phyloP scores from a whole-genome alignment of 2,797 vertebrate genomes.

The Balearica regulorum region DNA sequence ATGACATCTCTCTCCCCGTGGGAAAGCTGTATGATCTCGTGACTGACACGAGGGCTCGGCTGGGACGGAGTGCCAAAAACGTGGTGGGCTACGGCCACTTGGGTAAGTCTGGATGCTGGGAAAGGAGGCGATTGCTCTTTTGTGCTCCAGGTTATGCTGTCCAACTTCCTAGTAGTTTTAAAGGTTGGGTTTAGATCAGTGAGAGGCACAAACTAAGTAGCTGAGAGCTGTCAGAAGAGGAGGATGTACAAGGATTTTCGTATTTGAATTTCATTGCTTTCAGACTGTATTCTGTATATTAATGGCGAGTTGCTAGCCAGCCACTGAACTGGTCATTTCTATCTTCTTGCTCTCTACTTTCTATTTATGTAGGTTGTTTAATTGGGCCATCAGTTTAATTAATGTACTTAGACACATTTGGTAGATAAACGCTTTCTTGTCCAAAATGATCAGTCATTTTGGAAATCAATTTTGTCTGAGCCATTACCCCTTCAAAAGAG shows the following conservation, averaged over 20 bases:
- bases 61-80: constrained; percentile 79
- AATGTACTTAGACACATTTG: neutral
- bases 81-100: constrained; percentile 95
- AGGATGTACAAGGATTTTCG: neutral
- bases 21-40: constrained; percentile 89
- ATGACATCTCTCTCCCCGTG: constrained; percentile 90
- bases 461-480: neutral
- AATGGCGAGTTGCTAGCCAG: neutral
- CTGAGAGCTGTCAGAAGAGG: neutral
- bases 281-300: neutral
- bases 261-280: neutral
- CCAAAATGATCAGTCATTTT: neutral
- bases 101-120: constrained; percentile 74
- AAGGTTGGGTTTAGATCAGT: neutral
- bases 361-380: neutral
- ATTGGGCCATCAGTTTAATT: neutral
- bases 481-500: neutral
- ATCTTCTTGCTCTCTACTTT: neutral
- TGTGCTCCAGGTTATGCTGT: neutral
- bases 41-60: constrained; percentile 77
- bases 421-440: neutral
- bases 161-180: neutral
- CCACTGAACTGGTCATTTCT: neutral
- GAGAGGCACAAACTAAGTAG: neutral
- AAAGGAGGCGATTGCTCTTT: neutral